Conservation (phyloP, 1,140 invertebrate species). For the Drosophila eugracilis region DNA sequence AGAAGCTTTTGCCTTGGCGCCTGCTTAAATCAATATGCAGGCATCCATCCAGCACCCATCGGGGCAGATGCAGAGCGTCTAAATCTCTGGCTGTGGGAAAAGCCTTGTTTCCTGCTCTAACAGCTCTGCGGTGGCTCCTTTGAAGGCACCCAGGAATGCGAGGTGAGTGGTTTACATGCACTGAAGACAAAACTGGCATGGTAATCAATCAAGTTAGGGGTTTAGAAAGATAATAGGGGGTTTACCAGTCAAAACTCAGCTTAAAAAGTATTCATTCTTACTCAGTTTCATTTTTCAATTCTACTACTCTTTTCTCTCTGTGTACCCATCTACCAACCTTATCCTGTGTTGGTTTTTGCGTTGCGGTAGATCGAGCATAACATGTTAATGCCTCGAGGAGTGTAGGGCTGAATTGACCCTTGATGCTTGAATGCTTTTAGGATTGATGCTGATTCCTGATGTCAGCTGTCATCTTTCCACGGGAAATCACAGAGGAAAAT, state of each 20-base stretch:
- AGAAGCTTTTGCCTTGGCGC: conserved; percentile 17
- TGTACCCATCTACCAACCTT: not conserved
- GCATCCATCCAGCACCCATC: conserved; percentile 5
- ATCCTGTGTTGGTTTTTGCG: conserved; percentile 1
- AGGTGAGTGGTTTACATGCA: not conserved
- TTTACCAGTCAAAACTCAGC: too few relatives aligned
- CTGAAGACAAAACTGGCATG: not conserved
- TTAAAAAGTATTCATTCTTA: too few relatives aligned
- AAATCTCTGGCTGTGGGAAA: conserved; percentile 4
- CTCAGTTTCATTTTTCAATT: not conserved
- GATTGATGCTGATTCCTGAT: conserved; percentile 24
- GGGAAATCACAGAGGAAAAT: conserved; percentile 22
- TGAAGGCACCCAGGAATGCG: conserved; percentile 1
- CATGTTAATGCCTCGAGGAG: conserved; percentile 4
- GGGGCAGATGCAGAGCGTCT: conserved; percentile 2
- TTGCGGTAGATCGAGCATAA: conserved; percentile 26
- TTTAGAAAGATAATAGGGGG: too few relatives aligned
- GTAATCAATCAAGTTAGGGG: too few relatives aligned
- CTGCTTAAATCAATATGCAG: conserved; percentile 33
- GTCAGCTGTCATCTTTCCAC: conserved; percentile 13
- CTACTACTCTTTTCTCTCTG: not conserved
- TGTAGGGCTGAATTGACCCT: conserved; percentile 22
- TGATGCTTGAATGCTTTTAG: conserved; percentile 23
- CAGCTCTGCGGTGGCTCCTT: conserved; percentile 29
- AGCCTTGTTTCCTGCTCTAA: conserved; percentile 24